Conservation (phyloP, 2,113 vertebrate species). For the Pseudorhombus dupliciocellatus region DNA sequence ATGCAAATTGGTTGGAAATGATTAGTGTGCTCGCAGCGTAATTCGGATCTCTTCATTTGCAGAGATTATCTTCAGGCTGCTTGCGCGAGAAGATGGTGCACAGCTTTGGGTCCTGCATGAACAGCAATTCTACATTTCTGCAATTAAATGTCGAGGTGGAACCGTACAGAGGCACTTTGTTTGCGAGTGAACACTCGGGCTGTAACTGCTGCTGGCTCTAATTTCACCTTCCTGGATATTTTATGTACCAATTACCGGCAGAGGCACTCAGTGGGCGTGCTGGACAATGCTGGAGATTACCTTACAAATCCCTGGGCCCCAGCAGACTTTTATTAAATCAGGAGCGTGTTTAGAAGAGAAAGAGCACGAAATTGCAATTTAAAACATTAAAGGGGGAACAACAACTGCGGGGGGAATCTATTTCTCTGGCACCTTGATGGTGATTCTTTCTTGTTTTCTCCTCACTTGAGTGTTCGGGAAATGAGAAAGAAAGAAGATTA, state of each 20-base stretch:
- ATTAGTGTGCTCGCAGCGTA: not conserved
- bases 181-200: not conserved
- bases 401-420: slow-evolving; percentile 1
- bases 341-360: slow-evolving; percentile 21
- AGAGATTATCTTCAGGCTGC: slow-evolving; percentile 16
- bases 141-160: not conserved
- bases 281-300: slow-evolving; percentile 41
- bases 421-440: not conserved
- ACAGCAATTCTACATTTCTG: slow-evolving; percentile 1
- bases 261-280: slow-evolving; percentile 24
- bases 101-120: not conserved
- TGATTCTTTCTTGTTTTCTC: not conserved
- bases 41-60: slow-evolving; percentile 19
- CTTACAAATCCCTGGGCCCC: slow-evolving; percentile 15
- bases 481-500: not conserved
- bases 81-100: not conserved
- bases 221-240: slow-evolving; percentile 23
- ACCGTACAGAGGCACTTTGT: not conserved
- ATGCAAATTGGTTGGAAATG: slow-evolving; percentile 27
- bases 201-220: not conserved
- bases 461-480: not conserved
- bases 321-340: slow-evolving; percentile 40
- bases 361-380: slow-evolving; percentile 30
- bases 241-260: slow-evolving; percentile 46
- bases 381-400: slow-evolving; percentile 34